Evolutionary conservation across 2,113 vertebrate genomes (phyloP), one percentile per base, ranked within the genome.

Genomic region (Lynx canadensis): DNA sequence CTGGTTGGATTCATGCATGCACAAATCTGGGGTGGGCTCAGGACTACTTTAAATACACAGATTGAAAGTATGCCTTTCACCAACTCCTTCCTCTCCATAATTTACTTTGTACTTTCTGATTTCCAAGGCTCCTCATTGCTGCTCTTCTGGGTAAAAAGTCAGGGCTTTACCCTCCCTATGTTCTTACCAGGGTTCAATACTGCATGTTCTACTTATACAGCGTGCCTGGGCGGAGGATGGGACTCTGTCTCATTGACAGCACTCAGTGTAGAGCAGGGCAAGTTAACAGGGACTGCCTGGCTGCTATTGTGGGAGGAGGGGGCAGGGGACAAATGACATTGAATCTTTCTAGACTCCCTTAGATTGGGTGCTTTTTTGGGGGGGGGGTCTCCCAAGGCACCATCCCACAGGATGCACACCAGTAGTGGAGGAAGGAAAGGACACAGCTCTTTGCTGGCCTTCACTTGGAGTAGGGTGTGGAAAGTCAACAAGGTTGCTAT

Each of bases 311-410:
- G 29, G 21, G 4, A 50, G 21, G 21, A 6, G 3, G 13, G 12
- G 10, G 5, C 1, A 0, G 3, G 0, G 5, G 5, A 14, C 13
- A 95, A 12, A 5, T 33, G 80, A 25, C 12, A 13, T 1, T 13
- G 14, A 66, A 6, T 55, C 14, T 87, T 50, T 29, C 29, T 38
- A 27, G 16, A 31, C 38, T 57, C 1, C 45, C 31, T 63, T 55
- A 38, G 45, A 45, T 45, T 45, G 45, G 45, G 8, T 45, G 45
- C 45, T 9, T 45, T 45, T 45, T 45, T 45, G 7, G 7, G 45
- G 25, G 25, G 3, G 36, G 12, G 9, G 2, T 41, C 29, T 27
- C 10, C 50, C 12, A 1, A n/a, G 16, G 21, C 23, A 38, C 31
- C 38, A 13, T 19, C 0, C 25, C 38, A 18, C 36, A 31, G 60